Conservation (phyloP, 2,888 invertebrate species). For the Flabesymbios commensalis region DNA sequence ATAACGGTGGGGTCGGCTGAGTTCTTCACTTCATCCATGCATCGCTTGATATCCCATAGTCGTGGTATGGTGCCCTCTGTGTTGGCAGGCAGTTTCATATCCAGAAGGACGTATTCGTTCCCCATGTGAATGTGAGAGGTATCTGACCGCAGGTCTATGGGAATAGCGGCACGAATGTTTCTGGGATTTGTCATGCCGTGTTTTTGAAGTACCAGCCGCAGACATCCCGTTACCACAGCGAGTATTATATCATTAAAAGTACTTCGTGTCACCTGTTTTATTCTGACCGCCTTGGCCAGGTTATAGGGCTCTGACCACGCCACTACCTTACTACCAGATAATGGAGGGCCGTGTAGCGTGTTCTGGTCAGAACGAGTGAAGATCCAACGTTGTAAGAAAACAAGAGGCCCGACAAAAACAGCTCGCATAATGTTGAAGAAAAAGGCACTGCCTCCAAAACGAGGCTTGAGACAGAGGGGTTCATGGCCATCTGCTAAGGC, state of each 20-base stretch:
- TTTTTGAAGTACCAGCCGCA: constrained; percentile 63
- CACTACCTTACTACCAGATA: constrained; percentile 51
- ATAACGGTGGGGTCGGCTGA: constrained; percentile 66
- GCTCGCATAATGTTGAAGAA: constrained; percentile 63
- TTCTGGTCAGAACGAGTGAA: constrained; percentile 62
- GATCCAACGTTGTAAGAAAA: constrained; percentile 63
- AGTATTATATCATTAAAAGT: constrained; percentile 66
- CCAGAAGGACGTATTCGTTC: constrained; percentile 46
- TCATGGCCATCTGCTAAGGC: constrained; percentile 58
- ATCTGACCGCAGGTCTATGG: constrained; percentile 45
- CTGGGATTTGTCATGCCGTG: constrained; percentile 65
- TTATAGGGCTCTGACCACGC: constrained; percentile 65
- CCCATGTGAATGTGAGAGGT: constrained; percentile 21
- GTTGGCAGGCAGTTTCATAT: constrained; percentile 63
- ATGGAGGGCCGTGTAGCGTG: constrained; percentile 55
- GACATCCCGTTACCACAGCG: constrained; percentile 65
- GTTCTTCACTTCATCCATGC: constrained; percentile 63
- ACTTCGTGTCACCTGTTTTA: constrained; percentile 66
- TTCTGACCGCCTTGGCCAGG: constrained; percentile 60
- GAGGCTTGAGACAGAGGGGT: constrained; percentile 50
- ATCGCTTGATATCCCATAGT: constrained; percentile 66
- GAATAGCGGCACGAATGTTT: constrained; percentile 62
- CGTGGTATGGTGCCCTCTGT: constrained; percentile 68
- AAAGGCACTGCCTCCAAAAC: constrained; percentile 61
- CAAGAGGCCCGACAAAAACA: constrained; percentile 64